phyloP scores from a whole-genome alignment of 2,113 vertebrate species.

The Mesembrinibis cayennensis region DNA sequence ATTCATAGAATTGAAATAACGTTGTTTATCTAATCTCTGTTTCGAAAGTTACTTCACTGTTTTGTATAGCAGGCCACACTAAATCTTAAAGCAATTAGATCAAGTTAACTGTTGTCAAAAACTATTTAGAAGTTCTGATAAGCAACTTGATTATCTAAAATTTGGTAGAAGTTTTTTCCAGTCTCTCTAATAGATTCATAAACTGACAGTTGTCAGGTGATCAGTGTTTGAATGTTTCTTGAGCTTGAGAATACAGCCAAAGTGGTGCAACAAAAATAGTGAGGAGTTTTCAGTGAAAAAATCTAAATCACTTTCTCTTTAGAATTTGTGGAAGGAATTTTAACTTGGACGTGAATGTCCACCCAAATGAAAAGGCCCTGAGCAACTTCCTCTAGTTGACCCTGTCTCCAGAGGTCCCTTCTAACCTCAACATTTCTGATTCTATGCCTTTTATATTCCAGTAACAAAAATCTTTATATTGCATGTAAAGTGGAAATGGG shows the following conservation, averaged over 20 bases:
- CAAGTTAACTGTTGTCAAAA: neutral
- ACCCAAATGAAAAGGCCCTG: neutral
- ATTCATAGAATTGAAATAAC: neutral
- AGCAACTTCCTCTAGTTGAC: neutral
- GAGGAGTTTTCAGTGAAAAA: neutral
- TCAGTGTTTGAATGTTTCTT: neutral
- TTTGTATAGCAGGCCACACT: neutral
- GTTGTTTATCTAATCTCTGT: neutral
- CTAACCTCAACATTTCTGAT: neutral
- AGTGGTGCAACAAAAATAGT: neutral
- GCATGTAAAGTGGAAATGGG: neutral
- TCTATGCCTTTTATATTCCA: neutral
- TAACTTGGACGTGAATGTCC: neutral
- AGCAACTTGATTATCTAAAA: neutral
- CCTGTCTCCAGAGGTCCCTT: neutral
- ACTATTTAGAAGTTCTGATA: neutral
- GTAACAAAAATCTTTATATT: neutral
- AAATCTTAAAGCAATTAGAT: neutral
- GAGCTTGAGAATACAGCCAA: neutral
- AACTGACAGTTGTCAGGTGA: neutral
- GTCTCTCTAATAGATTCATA: neutral
- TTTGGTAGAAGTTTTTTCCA: neutral
- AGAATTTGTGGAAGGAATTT: neutral
- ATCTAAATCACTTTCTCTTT: neutral
- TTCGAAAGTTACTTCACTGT: neutral